Evolutionary conservation across 2,113 vertebrate genomes (phyloP).

Genomic region (Ascaphus truei): DNA sequence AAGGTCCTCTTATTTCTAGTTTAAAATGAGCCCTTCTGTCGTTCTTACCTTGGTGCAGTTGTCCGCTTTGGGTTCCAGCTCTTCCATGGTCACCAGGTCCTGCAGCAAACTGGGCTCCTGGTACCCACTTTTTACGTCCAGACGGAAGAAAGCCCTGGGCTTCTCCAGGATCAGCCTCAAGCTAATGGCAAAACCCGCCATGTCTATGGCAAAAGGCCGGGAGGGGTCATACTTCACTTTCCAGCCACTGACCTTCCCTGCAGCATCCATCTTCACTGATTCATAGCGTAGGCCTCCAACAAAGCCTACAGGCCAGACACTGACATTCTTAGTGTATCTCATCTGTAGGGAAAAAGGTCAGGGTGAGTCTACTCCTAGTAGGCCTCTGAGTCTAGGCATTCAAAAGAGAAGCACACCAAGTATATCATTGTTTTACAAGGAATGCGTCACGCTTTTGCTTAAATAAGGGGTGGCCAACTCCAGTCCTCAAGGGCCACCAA

Average conservation of each 20-base stretch:
- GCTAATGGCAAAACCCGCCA: conserved; percentile 83
- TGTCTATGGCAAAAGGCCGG: conserved; percentile 83
- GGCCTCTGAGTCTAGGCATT: background rate
- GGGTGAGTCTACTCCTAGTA: background rate
- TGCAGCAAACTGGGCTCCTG: conserved; percentile 83
- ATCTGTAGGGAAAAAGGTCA: conserved; percentile 61
- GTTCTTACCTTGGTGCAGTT: conserved; percentile 73
- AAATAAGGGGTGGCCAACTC: no score
- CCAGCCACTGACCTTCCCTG: conserved; percentile 77
- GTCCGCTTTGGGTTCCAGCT: conserved; percentile 83
- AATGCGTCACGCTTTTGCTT: background rate
- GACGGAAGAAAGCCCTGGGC: conserved; percentile 70
- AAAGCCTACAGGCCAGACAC: conserved; percentile 85
- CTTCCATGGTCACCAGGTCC: conserved; percentile 74
- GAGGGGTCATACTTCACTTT: conserved; percentile 81
- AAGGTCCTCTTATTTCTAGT: no score
- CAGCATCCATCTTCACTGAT: conserved; percentile 70
- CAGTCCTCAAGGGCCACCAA: no score
- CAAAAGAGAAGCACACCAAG: background rate
- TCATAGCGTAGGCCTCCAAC: conserved; percentile 85
- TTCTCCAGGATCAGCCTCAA: conserved; percentile 72
- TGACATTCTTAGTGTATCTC: conserved; percentile 76
- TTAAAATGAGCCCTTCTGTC: background rate
- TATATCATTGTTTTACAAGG: background rate
- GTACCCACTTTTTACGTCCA: conserved; percentile 74